A percentile compares a stretch with the other conserved stretches of the same genome.
Conservation (phyloP, 2,113 vertebrate genomes). For the Sylvia atricapilla region DNA sequence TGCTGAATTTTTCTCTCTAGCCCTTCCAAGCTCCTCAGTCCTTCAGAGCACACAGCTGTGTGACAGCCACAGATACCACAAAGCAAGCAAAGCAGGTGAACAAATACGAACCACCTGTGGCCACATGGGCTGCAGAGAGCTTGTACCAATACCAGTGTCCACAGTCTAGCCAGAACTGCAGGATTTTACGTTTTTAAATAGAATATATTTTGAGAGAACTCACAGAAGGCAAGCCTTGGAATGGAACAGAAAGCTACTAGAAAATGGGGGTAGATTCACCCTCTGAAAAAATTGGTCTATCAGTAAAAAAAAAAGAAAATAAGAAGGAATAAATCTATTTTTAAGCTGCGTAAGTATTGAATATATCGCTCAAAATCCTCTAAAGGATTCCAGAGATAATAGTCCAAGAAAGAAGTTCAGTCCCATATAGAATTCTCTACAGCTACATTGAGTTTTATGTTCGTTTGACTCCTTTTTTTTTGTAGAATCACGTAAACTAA, state of each 20-base stretch:
- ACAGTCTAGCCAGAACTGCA: neutral
- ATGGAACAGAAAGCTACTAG: neutral
- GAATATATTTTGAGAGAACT: neutral
- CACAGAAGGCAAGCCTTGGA: neutral
- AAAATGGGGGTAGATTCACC: neutral
- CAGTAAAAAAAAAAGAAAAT: neutral
- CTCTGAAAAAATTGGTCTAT: neutral
- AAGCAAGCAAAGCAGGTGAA: neutral
- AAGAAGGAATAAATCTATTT: neutral
- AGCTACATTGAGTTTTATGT: neutral
- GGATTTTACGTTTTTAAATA: neutral
- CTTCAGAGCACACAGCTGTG: neutral
- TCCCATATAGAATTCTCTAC: fast-evolving
- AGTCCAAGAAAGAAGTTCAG: neutral
- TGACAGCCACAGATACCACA: neutral
- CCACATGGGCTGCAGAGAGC: neutral
- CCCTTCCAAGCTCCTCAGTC: neutral
- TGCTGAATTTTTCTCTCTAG: neutral
- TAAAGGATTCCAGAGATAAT: neutral
- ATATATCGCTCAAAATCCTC: neutral
- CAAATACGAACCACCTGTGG: neutral
- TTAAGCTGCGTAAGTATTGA: neutral
- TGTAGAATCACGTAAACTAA: neutral
- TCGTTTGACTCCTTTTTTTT: neutral
- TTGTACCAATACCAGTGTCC: neutral